Base-by-base conservation (phyloP, 2,797 vertebrate species). In the Propithecus deckenii region DNA sequence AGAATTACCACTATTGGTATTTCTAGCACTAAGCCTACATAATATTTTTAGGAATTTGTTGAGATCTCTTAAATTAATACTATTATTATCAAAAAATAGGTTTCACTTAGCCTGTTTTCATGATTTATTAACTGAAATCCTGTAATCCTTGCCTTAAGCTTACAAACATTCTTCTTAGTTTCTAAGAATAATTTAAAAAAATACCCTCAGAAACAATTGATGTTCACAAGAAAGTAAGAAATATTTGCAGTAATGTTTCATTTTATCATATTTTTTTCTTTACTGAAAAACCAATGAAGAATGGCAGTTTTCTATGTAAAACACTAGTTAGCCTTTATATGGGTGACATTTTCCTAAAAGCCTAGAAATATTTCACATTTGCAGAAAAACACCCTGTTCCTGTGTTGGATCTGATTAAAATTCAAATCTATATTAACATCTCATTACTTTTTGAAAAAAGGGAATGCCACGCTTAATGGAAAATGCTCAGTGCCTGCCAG, bases 341-440 rank as follows among this genome's bases (percentile, higher is more conserved):
- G 28, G 50, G 35, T 90, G 93, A 78, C 72, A 75, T 78, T 95
- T 97, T 94, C 72, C 59, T 92, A 91, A 96, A 97, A 89, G 87
- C 72, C 75, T 84, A 92, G 87, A 95, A 95, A 41, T 92, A 96
- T 63, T 97, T 95, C 92, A 92, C 87, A 87, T 94, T 93, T 92
- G 52, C 89, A 96, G 87, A 74, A 86, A 96, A 97, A 94, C 76
- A 96, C 75, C 12, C 18, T 17, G 38, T 92, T 97, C 72, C 41
- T 15, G 69, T 79, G 67, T 96, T 93, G 61, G 32, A 85, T 57
- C 93, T 94, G 76, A 96, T 94, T 88, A 96, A 95, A 91, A 97
- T 96, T 96, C 76, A 84, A 95, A 96, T 89, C 93, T 93, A 72
- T 96, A 75, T 85, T 93, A 94, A 93, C 89, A 96, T 95, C 71